These are phyloP conservation scores for Uropetala carovei DNA, from an alignment of 2,888 invertebrate genomes.

Conservation along the genomic window DNA sequence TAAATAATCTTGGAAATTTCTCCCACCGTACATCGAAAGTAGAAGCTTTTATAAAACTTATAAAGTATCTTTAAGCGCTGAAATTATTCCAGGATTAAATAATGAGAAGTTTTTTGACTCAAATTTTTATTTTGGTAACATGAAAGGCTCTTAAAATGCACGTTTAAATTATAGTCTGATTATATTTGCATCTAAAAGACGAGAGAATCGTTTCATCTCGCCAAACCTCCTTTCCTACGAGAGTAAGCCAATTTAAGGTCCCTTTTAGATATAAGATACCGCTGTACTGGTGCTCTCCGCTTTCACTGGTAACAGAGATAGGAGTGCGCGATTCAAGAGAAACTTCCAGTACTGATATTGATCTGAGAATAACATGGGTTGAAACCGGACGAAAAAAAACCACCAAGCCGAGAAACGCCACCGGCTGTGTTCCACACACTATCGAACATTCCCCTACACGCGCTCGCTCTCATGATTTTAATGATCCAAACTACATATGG, in stretches of 20 bases:
- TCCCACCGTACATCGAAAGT: no score
- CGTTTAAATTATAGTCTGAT: neutral
- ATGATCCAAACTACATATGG: no score
- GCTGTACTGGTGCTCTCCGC: neutral
- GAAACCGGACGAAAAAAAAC: neutral
- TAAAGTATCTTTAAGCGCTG: no score
- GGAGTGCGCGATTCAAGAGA: neutral
- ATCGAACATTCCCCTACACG: no score
- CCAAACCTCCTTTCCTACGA: neutral
- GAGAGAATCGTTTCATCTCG: neutral
- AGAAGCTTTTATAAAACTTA: no score
- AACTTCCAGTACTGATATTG: neutral
- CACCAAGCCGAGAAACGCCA: no score
- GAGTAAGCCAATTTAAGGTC: neutral
- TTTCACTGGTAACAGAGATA: neutral
- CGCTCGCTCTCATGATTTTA: no score
- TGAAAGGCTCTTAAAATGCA: neutral
- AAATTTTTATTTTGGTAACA: neutral
- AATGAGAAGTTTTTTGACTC: neutral
- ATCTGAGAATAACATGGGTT: neutral
- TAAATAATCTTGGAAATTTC: no score
- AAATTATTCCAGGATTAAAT: no score
- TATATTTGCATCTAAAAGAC: neutral
- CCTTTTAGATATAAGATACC: slow-evolving; percentile 4
- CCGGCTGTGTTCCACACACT: no score